Conservation (phyloP, 37 sponge, comb jelly and placozoan genomes). For the Petrosia ficiformis region DNA sequence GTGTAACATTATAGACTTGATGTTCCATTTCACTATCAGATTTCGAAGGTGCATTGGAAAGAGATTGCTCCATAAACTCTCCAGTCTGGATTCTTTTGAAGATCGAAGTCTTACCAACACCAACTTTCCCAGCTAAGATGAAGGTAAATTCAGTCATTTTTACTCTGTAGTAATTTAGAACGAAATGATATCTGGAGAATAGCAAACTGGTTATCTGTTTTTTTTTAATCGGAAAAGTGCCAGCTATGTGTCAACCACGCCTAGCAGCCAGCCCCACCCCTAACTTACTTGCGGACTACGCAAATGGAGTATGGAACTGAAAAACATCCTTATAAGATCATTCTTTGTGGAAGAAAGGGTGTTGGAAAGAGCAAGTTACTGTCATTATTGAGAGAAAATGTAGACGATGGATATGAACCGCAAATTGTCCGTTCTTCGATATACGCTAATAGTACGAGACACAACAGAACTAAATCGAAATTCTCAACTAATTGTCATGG, state of each 20-base stretch:
- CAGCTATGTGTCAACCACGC: too few species aligned
- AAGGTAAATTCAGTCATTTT: constrained; percentile 25
- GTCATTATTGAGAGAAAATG: background rate
- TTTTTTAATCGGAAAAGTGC: too few species aligned
- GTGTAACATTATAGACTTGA: background rate
- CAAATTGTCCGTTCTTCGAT: too few species aligned
- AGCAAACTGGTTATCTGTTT: too few species aligned
- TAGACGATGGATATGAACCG: too few species aligned
- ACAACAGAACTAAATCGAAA: too few species aligned
- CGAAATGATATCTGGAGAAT: background rate
- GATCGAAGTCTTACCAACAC: constrained; percentile 56
- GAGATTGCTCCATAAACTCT: background rate
- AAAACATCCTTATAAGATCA: background rate
- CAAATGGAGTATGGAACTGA: too few species aligned
- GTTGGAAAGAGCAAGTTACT: constrained; percentile 1
- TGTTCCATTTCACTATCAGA: constrained; percentile 11
- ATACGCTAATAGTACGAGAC: too few species aligned
- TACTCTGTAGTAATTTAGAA: background rate
- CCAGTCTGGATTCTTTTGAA: constrained; percentile 6
- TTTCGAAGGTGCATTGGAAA: background rate
- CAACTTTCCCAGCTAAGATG: constrained; percentile 34
- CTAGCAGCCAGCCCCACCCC: background rate
- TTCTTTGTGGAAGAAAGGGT: constrained; percentile 2
- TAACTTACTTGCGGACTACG: background rate
- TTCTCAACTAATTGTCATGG: too few species aligned